phyloP scores from a whole-genome alignment of 2,113 vertebrate genomes.

The Argyrosomus japonicus region DNA sequence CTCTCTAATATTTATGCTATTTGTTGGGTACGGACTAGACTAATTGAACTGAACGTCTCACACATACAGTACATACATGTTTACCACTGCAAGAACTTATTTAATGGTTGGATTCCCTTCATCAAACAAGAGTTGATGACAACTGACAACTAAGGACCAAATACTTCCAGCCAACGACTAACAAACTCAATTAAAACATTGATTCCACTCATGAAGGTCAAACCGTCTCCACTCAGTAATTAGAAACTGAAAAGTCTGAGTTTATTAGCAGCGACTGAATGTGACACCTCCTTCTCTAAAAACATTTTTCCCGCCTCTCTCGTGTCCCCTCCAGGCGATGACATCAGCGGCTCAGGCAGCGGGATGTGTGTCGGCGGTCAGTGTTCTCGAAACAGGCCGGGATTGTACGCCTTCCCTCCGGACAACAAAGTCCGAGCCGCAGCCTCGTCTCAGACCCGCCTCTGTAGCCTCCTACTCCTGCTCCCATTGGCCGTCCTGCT shows the following conservation, averaged over 20 bases:
- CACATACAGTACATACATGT: too few relatives aligned
- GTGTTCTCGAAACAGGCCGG: conserved; percentile 79
- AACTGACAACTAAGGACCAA: background rate
- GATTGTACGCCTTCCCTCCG: conserved; percentile 85
- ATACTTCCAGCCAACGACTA: background rate
- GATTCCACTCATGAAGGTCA: conserved; percentile 16
- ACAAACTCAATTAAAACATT: conserved; percentile 8
- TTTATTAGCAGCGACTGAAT: background rate
- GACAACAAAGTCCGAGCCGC: conserved; percentile 81
- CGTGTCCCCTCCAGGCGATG: conserved; percentile 86
- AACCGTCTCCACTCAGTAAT: background rate
- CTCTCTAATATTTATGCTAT: background rate
- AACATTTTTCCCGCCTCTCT: background rate
- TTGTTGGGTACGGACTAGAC: too few relatives aligned
- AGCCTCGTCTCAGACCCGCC: conserved; percentile 53
- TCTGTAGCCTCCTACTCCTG: conserved; percentile 75
- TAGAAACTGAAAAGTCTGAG: background rate
- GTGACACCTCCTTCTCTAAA: background rate
- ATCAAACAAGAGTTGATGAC: background rate
- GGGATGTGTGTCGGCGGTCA: conserved; percentile 88
- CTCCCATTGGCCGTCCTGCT: conserved; percentile 80
- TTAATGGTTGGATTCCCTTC: background rate
- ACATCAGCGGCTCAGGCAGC: conserved; percentile 94
- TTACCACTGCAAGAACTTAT: background rate
- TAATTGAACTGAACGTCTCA: too few relatives aligned